Evolutionary conservation across 1,140 invertebrate genomes (phyloP).

Genomic region (Drosophila truncata): DNA sequence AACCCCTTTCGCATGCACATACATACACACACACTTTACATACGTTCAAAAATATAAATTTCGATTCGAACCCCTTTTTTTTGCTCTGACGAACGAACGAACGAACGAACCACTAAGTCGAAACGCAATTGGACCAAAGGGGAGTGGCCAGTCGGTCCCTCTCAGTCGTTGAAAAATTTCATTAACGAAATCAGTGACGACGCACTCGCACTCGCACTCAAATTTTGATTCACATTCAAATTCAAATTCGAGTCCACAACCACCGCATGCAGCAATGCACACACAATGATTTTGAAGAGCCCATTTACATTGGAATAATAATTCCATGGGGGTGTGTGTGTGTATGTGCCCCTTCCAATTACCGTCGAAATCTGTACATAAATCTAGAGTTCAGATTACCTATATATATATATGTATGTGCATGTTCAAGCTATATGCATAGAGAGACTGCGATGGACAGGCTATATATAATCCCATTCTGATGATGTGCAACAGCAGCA

Average conservation of each 20-base stretch:
- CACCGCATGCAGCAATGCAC: slow-evolving; percentile 28
- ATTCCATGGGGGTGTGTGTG: slow-evolving; percentile 35
- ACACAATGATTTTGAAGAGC: slow-evolving; percentile 52
- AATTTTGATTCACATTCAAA: slow-evolving; percentile 5
- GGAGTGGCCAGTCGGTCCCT: slow-evolving; percentile 43
- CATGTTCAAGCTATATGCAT: too few relatives aligned
- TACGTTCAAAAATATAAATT: slow-evolving; percentile 22
- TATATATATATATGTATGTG: not conserved
- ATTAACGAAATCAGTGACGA: slow-evolving; percentile 64
- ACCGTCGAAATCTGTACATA: slow-evolving; percentile 12
- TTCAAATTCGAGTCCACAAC: slow-evolving; percentile 27
- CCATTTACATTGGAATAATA: slow-evolving; percentile 40
- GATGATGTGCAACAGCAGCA: not conserved
- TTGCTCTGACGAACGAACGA: not conserved
- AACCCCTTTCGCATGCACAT: slow-evolving; percentile 10
- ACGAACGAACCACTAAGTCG: slow-evolving; percentile 24
- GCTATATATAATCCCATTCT: not conserved
- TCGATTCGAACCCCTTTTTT: slow-evolving; percentile 36
- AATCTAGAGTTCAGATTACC: slow-evolving; percentile 18
- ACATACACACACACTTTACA: not conserved
- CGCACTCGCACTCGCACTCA: slow-evolving; percentile 16
- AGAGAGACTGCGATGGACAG: not conserved
- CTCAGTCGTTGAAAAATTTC: slow-evolving; percentile 55
- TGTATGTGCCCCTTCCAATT: not conserved
- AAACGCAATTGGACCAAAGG: slow-evolving; percentile 40